Evolutionary conservation across 2,888 invertebrate genomes (phyloP), one percentile per base, ranked within the genome.

Genomic region (Allacma fusca): DNA sequence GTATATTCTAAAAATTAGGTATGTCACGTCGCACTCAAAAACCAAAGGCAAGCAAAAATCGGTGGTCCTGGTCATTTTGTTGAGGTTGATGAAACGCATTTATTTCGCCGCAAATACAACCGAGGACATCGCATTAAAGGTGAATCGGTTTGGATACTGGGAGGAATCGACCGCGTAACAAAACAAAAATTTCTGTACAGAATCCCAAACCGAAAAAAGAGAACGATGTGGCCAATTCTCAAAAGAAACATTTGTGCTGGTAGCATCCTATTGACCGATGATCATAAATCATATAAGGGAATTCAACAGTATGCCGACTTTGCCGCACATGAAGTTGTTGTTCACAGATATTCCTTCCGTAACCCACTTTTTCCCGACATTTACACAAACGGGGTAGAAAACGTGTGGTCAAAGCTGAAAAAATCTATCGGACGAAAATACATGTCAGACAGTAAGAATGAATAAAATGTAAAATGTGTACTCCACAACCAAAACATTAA

Each of bases 141-240:
- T 13, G 59, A 59, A 59, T 59, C 59, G 7, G 23, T 59, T 23
- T 59, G 59, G 59, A 23, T 59, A 21, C 59, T 23, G 9, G 59
- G 59, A 21, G 59, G 59, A 9, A 13, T 21, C 19, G 19, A 59
- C 23, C 59, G 59, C 59, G 19, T 13, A 13, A 59, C 59, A 13
- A 40, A 40, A 24, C 21, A 64, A 9, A n/a, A 24, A 64, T 64
- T 64, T 24, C 13, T 13, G n/a, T n/a, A 16, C 21, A 64, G 23
- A n/a, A 23, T 59, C 23, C 59, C 19, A 59, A 59, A 59, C 59
- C 59, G 59, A 13, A 59, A 59, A n/a, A 59, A 59, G n/a, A 23
- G 7, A 5, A 59, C 59, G 5, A 59, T 59, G 9, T 59, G 59
- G 59, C 59, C 59, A 21, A n/a, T 59, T 5, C n/a, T 59, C 5